Conservation (phyloP, 2,888 invertebrate genomes). For the Adelphocoris suturalis region DNA sequence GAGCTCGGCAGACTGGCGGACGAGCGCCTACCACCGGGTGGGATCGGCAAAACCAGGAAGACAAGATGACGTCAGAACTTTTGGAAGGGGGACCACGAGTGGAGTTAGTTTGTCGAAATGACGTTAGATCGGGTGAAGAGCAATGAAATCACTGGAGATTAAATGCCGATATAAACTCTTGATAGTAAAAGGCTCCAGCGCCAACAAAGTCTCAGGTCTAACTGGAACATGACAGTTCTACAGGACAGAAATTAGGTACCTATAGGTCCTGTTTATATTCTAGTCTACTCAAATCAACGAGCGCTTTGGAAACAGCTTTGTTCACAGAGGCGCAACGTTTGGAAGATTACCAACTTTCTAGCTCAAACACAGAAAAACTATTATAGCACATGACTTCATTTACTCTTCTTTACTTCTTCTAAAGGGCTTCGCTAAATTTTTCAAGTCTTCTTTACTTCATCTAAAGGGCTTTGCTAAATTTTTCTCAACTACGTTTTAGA, state of each 20-base stretch:
- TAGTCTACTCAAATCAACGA: background rate
- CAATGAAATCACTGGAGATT: background rate
- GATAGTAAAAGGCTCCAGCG: background rate
- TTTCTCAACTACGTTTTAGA: no score
- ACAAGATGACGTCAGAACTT: conserved; percentile 16
- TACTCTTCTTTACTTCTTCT: no score
- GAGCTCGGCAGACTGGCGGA: background rate
- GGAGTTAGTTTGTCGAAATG: background rate
- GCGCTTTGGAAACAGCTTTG: background rate
- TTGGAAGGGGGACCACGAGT: conserved; percentile 1
- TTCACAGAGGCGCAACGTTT: no score
- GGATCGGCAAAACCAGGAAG: conserved; percentile 6
- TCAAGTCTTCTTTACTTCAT: no score
- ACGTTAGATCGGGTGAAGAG: background rate
- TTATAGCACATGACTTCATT: no score
- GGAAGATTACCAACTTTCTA: no score
- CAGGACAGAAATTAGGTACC: background rate
- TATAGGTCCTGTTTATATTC: background rate
- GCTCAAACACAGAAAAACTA: no score
- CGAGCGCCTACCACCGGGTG: background rate
- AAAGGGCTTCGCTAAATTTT: no score
- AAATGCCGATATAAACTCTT: background rate
- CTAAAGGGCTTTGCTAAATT: no score
- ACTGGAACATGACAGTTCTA: background rate
- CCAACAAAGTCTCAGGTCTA: background rate